Base-by-base conservation (phyloP, 2,888 invertebrate species). In the Epinotia demarniana region DNA sequence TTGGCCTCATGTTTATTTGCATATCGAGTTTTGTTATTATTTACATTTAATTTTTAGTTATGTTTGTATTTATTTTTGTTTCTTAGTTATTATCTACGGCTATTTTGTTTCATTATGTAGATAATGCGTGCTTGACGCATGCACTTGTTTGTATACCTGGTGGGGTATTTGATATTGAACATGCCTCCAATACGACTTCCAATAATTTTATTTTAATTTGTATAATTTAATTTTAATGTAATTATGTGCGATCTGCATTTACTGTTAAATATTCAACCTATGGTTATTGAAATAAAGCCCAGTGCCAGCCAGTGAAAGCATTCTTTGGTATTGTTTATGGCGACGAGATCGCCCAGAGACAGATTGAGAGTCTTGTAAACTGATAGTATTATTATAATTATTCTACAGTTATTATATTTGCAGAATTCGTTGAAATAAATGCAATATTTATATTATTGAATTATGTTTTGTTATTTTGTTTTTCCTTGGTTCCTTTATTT, bases 391-490 rank as follows among this genome's bases (percentile, higher is more conserved):
- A 94, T 92, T 92, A 92, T 92, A 91, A 92, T 92, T 92, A 92
- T 92, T 92, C 90, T 91, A 92, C 92, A 92, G 91, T 92, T 93
- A 93, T 93, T 93, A 89, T 93, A 93, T 93, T 93, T 91, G 91
- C 92, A 91, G 91, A 92, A 94, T 92, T 93, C 91, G 93, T 94
- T 94, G 92, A 94, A 94, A 94, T 94, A 94, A 94, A 94, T 92
- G 91, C 92, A 94, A 94, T 94, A 94, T 94, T 94, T 94, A 94
- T 94, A 94, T 94, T 94, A 93, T 92, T 93, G 91, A 92, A 87
- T 92, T 92, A 92, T 91, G 91, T 92, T 91, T 91, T 93, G 90
- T 89, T 90, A 83, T 85, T 87, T 86, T 86, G 83, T 86, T 84
- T 85, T 89, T 87, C 91, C 90, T 92, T 90, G 85, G 88, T 90